phyloP scores from a whole-genome alignment of 2,797 vertebrate genomes.

The Uromys caudimaculatus region DNA sequence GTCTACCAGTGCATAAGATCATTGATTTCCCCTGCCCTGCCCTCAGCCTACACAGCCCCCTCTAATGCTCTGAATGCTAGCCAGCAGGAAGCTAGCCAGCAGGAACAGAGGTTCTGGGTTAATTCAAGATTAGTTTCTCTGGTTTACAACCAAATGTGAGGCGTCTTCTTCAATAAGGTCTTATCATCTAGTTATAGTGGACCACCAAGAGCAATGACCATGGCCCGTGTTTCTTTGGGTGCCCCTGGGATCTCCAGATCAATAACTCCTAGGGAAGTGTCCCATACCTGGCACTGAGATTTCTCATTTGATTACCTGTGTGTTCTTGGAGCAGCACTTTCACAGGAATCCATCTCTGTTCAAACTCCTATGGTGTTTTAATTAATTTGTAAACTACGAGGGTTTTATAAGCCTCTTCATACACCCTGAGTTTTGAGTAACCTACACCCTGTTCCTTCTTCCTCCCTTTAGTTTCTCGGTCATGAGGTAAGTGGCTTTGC shows the following conservation, averaged over 20 bases:
- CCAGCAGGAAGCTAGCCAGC: neutral
- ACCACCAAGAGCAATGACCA: neutral
- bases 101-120: neutral
- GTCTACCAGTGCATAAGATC: neutral
- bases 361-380: neutral
- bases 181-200: neutral
- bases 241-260: neutral
- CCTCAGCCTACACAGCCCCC: neutral
- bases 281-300: neutral
- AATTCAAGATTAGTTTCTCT: neutral
- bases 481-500: neutral
- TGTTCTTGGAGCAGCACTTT: neutral
- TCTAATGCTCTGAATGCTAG: neutral
- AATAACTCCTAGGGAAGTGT: neutral
- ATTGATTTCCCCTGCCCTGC: neutral
- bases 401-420: neutral
- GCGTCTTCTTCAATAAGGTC: neutral
- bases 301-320: neutral
- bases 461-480: neutral
- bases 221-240: neutral
- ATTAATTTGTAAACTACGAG: neutral
- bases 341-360: neutral
- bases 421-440: neutral
- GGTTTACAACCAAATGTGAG: neutral
- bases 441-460: neutral